Evolutionary conservation across 1,140 invertebrate species (phyloP), one percentile per base, ranked within the genome.

Genomic region (Pseudoatta argentina): DNA sequence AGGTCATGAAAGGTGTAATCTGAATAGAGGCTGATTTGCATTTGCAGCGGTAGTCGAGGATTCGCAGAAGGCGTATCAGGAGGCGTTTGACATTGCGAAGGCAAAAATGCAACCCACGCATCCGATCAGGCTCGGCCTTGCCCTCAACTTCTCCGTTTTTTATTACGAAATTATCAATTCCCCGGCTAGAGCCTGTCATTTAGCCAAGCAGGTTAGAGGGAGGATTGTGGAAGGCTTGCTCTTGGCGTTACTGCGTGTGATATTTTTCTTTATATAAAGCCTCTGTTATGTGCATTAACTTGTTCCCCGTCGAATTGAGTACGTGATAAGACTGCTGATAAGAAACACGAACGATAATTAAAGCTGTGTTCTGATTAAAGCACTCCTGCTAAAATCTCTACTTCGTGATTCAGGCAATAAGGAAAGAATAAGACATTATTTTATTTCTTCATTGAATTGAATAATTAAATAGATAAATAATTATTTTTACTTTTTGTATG

Each of bases 91-190:
- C 96, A 99, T 99, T 96, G 98, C 99, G 93, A 99, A 99, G 96
- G 97, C 97, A 94, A 98, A 99, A 97, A 99, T 99, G 98, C 98
- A 98, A 96, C 98, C 98, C 88, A 99, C 99, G 93, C 98, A 99
- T 96, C 98, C 98, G 91, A 99, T 99, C 95, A 97, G 98, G 95
- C 97, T 99, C 94, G 98, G 98, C 94, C 97, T 99, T 95, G 98
- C 98, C 90, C 97, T 99, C 96, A 99, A 99, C 97, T 99, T 99
- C 97, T 99, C 98, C 91, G 98, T 99, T 95, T 99, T 99, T 96
- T 99, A 99, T 97, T 99, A 99, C 96, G 98, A 99, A 97, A 99
- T 99, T 95, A 98, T 99, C 95, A 99, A 98, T 97, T 98, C 98
- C 94, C 98, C 98, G 93, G 98, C 98, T 95, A 97, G 98, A 95